phyloP scores from a whole-genome alignment of 92 coral and sea anemone genomes.

The Pocillopora meandrina region DNA sequence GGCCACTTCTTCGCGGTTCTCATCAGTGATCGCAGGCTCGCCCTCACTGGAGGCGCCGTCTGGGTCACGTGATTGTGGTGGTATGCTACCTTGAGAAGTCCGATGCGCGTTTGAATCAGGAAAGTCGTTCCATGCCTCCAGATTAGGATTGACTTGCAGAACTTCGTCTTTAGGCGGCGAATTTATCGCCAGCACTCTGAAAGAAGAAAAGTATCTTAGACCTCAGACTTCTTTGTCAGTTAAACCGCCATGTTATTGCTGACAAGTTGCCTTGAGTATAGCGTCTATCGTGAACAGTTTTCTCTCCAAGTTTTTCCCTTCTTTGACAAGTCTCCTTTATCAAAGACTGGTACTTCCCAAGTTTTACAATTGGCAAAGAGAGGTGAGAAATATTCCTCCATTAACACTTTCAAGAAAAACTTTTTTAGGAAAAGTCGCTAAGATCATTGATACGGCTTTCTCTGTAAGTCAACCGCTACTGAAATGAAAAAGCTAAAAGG shows the following conservation, averaged over 20 bases:
- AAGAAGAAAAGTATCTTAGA: background rate
- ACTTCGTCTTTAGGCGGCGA: constrained; percentile 2
- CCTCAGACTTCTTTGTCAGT: background rate
- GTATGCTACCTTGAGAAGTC: constrained; percentile 19
- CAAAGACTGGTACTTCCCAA: too few species aligned
- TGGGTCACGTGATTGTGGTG: constrained; percentile 55
- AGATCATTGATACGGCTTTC: too few species aligned
- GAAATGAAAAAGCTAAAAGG: too few species aligned
- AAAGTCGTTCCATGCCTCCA: constrained; percentile 51
- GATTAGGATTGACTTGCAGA: constrained; percentile 5
- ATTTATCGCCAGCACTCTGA: constrained; percentile 16
- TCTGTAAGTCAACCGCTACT: too few species aligned
- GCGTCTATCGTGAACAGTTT: too few species aligned
- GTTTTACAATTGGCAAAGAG: too few species aligned
- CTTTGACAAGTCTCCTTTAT: too few species aligned
- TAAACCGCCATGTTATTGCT: background rate
- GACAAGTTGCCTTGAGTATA: too few species aligned
- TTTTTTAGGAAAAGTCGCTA: too few species aligned
- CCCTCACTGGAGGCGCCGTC: constrained; percentile 66
- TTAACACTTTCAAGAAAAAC: too few species aligned
- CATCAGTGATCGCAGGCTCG: constrained; percentile 23
- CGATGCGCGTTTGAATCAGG: constrained; percentile 37
- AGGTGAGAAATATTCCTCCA: too few species aligned
- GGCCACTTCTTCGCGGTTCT: constrained; percentile 4
- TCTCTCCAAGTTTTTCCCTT: too few species aligned